Base-by-base conservation (phyloP, 92 coral and sea anemone genomes). In the Palythoa grandis region DNA sequence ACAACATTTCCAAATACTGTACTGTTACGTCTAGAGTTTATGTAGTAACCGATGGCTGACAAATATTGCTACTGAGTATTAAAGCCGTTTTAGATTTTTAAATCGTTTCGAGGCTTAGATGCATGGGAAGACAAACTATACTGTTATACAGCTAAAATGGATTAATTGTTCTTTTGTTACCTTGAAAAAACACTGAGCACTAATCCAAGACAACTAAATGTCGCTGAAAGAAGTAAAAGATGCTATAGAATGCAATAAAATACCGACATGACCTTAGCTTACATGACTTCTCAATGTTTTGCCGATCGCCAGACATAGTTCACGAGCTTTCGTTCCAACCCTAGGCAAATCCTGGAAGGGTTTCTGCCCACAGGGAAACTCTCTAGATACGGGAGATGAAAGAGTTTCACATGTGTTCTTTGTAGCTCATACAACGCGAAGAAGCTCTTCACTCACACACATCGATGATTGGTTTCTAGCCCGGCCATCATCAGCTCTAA, bases 261-360 rank as follows among this genome's bases (percentile, higher is more conserved):
- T 22, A 76, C 67, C 19, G 63, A 52, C 66, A 76, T 76, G 68
- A 54, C 82, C 82, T 76, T 54, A 54, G 67, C 47, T 76, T 17
- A 24, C 67, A 52, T 75, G 67, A 25, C n/a, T 76, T 76, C 82
- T 58, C 38, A 52, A 47, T 76, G 19, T 7, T 53, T 43, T 39
- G 53, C 54, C 38, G 11, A 72, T 39, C 52, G 9, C 65, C 80
- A 17, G 63, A 20, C 65, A 76, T 37, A 35, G 24, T 12, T 69
- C 74, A 25, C 74, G 43, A 69, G 47, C 50, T 43, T 43, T 43
- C 50, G 47, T 11, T 69, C 74, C 74, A 69, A 29, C 74, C 43
- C 19, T 3, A 69, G 74, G 74, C 40, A 37, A 69, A 7, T 25
- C 74, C 15, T 69, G 19, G 15, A 11, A 14, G 47, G 74, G 37